Evolutionary conservation across 2,113 vertebrate species (phyloP).

Genomic region (Tylochromis polylepis): DNA sequence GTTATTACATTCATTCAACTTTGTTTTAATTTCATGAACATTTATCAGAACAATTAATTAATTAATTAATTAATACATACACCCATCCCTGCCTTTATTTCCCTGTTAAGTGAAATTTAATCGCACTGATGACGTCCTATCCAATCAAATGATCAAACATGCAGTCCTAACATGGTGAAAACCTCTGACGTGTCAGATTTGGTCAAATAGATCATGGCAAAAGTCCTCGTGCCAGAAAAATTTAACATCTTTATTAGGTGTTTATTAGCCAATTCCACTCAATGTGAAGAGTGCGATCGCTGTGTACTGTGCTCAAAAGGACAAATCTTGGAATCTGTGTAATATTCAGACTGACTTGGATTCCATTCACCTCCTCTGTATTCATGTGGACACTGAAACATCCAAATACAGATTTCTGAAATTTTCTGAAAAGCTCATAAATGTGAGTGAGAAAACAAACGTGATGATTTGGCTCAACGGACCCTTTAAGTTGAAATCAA

Average conservation of each 20-base stretch:
- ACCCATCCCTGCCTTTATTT: neutral
- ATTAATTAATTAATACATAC: too few species aligned
- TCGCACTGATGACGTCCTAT: neutral
- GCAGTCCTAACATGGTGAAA: neutral
- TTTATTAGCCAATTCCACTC: neutral
- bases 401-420: neutral
- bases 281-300: too few species aligned
- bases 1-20: neutral
- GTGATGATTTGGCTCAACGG: neutral
- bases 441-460: neutral
- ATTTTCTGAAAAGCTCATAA: neutral
- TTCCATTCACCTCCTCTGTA: neutral
- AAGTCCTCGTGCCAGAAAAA: accelerated
- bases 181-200: neutral
- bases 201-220: neutral
- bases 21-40: neutral
- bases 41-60: neutral
- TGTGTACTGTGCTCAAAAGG: neutral
- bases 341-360: neutral
- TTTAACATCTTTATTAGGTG: neutral
- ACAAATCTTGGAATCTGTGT: neutral
- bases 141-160: neutral
- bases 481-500: neutral
- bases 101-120: neutral
- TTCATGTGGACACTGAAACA: neutral